Evolutionary conservation across 2,797 vertebrate genomes (phyloP), one percentile per base, ranked within the genome.

Genomic region (Thamnophis elegans): DNA sequence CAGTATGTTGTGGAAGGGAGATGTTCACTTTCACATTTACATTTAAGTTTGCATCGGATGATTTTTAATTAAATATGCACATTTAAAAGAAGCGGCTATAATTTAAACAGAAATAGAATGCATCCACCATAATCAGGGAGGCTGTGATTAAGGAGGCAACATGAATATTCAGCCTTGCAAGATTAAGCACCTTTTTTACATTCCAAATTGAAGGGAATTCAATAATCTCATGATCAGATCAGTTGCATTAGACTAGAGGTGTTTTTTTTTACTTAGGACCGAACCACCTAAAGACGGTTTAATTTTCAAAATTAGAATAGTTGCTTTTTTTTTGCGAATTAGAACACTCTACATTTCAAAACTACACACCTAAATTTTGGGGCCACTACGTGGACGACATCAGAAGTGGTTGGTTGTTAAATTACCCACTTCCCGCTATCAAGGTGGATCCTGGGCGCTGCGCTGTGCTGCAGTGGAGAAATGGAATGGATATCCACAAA

Each of bases 151-250:
- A 55, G n/a, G 32, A 22, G 25, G 18, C 55, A 32, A n/a, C 12
- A 25, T 88, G 87, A 36, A 22, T 88, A 58, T 51, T 88, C 56
- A 88, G 20, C 26, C 86, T 59, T 25, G 73, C 73, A 82, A 47
- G 73, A 82, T 47, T 25, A 47, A 82, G 36, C 94, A 13, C 93
- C 18, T 94, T 94, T 94, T 91, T 89, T 62, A 60, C 56, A 85
- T 85, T 60, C 54, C 28, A 32, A 85, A 60, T 85, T 16, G 42
- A 25, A 51, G 47, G 18, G 55, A 58, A 78, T 78, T 28, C 1
- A 25, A 56, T 82, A 36, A 58, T 85, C 18, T 55, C 87, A 88
- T 36, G 18, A 87, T 2, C 62, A 2, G 59, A 32, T 85, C 4
- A 56, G 36, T 68, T 89, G 53, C 36, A 2, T 16, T 13, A 16